Evolutionary conservation across 2,888 invertebrate genomes (phyloP).

Genomic region (Cryptocephalus moraei): DNA sequence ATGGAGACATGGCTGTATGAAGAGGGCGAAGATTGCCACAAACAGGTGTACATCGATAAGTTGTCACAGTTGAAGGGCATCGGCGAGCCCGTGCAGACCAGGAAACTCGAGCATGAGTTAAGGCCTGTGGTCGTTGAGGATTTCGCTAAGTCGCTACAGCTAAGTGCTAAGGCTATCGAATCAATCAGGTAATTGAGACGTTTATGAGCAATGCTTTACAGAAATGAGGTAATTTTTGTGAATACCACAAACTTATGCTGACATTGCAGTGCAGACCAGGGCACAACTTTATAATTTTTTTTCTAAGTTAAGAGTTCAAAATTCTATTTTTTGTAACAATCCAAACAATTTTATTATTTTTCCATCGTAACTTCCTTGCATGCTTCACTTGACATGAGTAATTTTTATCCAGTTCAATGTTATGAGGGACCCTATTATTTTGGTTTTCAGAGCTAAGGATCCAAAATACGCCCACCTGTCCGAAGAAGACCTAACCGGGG

Average conservation of each 20-base stretch:
- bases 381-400: too few relatives aligned
- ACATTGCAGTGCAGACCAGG: too few relatives aligned
- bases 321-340: too few relatives aligned
- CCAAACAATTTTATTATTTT: too few relatives aligned
- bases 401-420: too few relatives aligned
- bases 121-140: conserved; percentile 74
- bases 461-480: conserved; percentile 70
- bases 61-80: conserved; percentile 53
- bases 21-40: conserved; percentile 85
- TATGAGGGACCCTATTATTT: background rate
- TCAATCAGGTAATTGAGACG: conserved; percentile 45
- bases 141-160: conserved; percentile 64
- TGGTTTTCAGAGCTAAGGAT: conserved; percentile 47
- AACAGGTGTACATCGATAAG: conserved; percentile 56
- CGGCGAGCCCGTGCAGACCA: conserved; percentile 83
- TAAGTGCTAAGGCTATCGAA: conserved; percentile 71
- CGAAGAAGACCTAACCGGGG: conserved; percentile 71
- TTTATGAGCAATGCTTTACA: background rate
- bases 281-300: too few relatives aligned
- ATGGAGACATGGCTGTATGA: conserved; percentile 97
- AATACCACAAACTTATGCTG: too few relatives aligned
- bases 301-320: too few relatives aligned
- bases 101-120: conserved; percentile 71
- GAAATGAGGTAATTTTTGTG: background rate
- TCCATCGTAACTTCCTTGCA: too few relatives aligned